Evolutionary conservation across 2,113 vertebrate species (phyloP), one percentile per base, ranked within the genome.

Genomic region (Astur gentilis): DNA sequence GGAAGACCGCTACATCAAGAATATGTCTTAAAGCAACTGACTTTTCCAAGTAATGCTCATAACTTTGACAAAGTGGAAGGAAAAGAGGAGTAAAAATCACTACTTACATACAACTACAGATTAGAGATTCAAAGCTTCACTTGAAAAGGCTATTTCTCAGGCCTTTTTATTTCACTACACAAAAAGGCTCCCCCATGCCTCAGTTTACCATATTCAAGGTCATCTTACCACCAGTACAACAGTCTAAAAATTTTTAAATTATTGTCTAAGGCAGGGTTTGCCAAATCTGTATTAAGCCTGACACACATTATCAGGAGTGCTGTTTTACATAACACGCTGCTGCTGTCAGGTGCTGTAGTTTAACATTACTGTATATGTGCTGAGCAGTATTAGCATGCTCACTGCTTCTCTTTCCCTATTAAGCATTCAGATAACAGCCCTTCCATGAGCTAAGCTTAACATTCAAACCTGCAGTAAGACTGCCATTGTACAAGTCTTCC

Each of bases 391-490:
- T 95, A 85, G 93, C 83, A 80, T 89, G 96, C 93, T 83, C 65
- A 23, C 11, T 58, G 93, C 94, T 83, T 93, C 52, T 5, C 89
- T n/a, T 65, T 83, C 75, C 93, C 96, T 89, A 90, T 97, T 96
- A 96, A 97, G 96, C 61, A 97, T 98, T 97, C 97, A 92, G 97
- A 97, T 98, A 98, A 97, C 97, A 97, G 70, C 83, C 84, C 44
- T 91, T 93, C 94, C 87, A 93, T 16, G 84, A 96, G 95, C 94
- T 91, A 54, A 16, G 96, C 96, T 97, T 94, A 95, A 93, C 83
- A 89, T 87, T 66, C 80, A 80, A 96, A 86, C 76, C 97, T 65
- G 86, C 97, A 95, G 92, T 47, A 96, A 97, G 83, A 76, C 62
- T 87, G 82, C 32, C 91, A 90, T 54, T 15, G 72, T 36, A 81